Evolutionary conservation across 2,888 invertebrate genomes (phyloP).

Genomic region (Hydroisotoma schaefferi): DNA sequence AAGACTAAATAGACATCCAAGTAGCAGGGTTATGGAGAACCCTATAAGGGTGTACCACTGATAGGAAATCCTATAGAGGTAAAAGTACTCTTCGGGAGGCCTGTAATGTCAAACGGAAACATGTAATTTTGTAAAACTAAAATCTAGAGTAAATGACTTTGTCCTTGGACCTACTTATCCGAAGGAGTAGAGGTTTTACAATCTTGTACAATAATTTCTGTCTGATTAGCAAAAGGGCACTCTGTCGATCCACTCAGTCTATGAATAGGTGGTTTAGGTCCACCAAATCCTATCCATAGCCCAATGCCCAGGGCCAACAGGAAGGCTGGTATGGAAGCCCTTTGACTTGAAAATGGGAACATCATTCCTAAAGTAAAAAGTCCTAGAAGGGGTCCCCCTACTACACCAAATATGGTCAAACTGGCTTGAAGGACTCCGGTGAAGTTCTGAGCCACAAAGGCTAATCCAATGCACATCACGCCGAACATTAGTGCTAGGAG

Average conservation of each 20-base stretch:
- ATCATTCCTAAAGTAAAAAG: conserved; percentile 83
- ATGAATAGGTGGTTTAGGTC: conserved; percentile 63
- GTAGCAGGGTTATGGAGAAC: conserved; percentile 48
- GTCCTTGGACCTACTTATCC: conserved; percentile 13
- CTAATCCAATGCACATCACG: conserved; percentile 69
- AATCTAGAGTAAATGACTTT: conserved; percentile 3
- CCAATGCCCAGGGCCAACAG: conserved; percentile 55
- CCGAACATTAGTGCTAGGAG: conserved; percentile 70
- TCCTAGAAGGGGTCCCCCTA: conserved; percentile 79
- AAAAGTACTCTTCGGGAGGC: conserved; percentile 48
- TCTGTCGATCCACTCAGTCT: conserved; percentile 35
- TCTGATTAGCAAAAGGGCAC: conserved; percentile 25
- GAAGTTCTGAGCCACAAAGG: conserved; percentile 75
- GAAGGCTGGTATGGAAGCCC: conserved; percentile 53
- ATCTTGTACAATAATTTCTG: conserved; percentile 4
- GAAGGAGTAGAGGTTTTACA: conserved; percentile 16
- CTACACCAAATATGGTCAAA: conserved; percentile 78
- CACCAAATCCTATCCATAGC: conserved; percentile 81
- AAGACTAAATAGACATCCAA: conserved; percentile 36
- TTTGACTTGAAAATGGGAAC: conserved; percentile 67
- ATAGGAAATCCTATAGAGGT: conserved; percentile 54
- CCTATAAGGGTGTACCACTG: conserved; percentile 55
- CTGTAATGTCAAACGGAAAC: conserved; percentile 15
- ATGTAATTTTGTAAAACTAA: neutral
- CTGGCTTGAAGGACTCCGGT: conserved; percentile 86